phyloP scores from a whole-genome alignment of 2,888 invertebrate species.

The Sclerodermus sp. region DNA sequence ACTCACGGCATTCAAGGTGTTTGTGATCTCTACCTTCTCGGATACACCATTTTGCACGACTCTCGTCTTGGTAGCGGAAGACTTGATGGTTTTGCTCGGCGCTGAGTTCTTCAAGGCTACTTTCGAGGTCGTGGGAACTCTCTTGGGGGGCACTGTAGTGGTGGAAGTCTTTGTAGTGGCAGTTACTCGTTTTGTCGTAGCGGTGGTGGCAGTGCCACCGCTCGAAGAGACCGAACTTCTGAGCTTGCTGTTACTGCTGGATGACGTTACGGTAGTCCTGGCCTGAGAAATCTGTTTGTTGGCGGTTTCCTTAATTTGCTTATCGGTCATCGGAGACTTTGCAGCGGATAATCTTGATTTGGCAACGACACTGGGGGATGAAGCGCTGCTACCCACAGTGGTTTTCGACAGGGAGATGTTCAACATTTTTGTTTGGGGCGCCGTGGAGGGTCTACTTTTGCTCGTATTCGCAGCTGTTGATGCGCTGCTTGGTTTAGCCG shows the following conservation, averaged over 20 bases:
- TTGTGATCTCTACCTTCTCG: conserved; percentile 30
- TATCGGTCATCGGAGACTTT: conserved; percentile 57
- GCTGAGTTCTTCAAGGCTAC: conserved; percentile 13
- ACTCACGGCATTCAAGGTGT: conserved; percentile 36
- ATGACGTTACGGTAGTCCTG: conserved; percentile 36
- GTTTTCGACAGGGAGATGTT: neutral
- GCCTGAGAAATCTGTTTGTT: conserved; percentile 69
- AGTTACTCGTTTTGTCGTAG: conserved; percentile 30
- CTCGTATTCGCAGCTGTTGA: conserved; percentile 10
- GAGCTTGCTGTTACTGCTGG: conserved; percentile 1
- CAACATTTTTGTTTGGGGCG: too few species aligned
- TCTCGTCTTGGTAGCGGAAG: conserved; percentile 19
- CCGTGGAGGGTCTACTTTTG: too few species aligned
- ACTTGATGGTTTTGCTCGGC: conserved; percentile 8
- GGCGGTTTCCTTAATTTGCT: conserved; percentile 71
- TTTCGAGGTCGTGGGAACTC: conserved; percentile 29
- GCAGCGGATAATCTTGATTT: conserved; percentile 36
- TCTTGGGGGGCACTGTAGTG: conserved; percentile 34
- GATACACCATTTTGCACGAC: conserved; percentile 45
- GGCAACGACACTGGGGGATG: conserved; percentile 38
- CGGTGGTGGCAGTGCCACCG: conserved; percentile 25
- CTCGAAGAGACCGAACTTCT: conserved; percentile 17
- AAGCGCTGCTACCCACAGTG: too few species aligned
- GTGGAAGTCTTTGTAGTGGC: conserved; percentile 22
- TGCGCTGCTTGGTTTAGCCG: neutral